Base-by-base conservation (phyloP, 2,888 invertebrate genomes). In the Disparrhopalites patrizii region DNA sequence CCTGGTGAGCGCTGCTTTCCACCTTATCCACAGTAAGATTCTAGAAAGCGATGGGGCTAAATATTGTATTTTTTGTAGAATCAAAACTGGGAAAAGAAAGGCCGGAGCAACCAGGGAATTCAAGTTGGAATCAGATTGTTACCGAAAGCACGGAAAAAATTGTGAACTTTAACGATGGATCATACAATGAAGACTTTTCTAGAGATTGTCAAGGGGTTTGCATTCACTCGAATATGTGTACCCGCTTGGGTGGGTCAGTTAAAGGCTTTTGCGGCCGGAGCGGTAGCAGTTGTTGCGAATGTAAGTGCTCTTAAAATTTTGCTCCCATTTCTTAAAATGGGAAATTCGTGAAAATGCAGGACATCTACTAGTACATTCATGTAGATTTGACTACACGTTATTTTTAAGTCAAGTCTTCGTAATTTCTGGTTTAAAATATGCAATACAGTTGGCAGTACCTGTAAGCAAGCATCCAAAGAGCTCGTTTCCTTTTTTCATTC, bases 231-330 rank as follows among this genome's bases (percentile, higher is more conserved):
- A 56, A 54, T 15, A 63, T 68, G 20, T 74, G 74, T 50, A 60
- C 28, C 27, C 63, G 67, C 28, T 47, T 72, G 23, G 70, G 71
- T 15, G 74, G 74, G 10, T 31, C 31, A 18, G 50, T 67, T 2
- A 71, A 61, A 43, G 63, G 65, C 10, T 33, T 69, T 13, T 74
- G 74, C 31, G 55, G 56, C 36, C 66, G 70, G 4, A 70, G 68
- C 10, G 69, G 68, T 38, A 68, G 66, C 4, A 68, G 72, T n/a
- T 74, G 74, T 61, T 74, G 74, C 38, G 31, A 65, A 30, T 74
- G 73, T 73, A 67, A 64, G 71, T 64, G 43, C 4, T 18, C 5
- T 55, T 10, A 28, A 47, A 33, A n/a, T n/a, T n/a, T n/a, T n/a
- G n/a, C n/a, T n/a, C n/a, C n/a, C n/a, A n/a, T n/a, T n/a, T n/a